These are phyloP conservation scores for Ridgeia piscesae DNA, from an alignment of 1,140 invertebrate species.

Conservation along the genomic window DNA sequence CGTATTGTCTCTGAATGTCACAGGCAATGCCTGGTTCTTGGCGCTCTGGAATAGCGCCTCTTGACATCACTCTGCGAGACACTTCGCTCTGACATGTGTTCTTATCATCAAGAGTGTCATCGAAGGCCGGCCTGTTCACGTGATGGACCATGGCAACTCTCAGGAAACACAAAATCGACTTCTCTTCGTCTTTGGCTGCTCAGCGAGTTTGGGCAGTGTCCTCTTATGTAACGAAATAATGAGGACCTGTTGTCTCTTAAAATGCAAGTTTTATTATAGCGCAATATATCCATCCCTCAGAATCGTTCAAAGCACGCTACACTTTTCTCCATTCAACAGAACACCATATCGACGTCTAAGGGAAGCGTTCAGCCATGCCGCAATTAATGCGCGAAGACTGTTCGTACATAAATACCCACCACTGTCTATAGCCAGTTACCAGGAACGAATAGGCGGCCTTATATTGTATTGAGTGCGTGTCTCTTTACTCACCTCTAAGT, in stretches of 20 bases:
- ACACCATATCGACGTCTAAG: too few species aligned
- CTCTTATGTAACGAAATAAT: neutral
- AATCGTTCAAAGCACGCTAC: too few species aligned
- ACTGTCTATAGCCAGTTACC: too few species aligned
- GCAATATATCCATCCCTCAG: too few species aligned
- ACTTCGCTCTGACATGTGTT: neutral
- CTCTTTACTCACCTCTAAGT: too few species aligned
- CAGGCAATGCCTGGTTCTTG: neutral
- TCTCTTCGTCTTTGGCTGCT: neutral
- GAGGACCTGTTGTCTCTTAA: neutral
- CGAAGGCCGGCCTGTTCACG: neutral
- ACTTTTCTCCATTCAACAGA: too few species aligned
- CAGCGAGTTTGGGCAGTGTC: neutral
- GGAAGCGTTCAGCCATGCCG: too few species aligned
- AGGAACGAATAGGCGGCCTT: too few species aligned
- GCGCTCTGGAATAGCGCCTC: neutral
- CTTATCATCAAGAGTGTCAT: neutral
- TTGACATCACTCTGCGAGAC: neutral
- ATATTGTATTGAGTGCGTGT: too few species aligned
- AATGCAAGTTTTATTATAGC: too few species aligned
- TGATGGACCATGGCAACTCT: neutral
- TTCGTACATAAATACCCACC: too few species aligned
- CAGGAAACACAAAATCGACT: neutral
- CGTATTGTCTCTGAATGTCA: neutral
- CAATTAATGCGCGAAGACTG: too few species aligned